Evolutionary conservation across 2,888 invertebrate genomes (phyloP).

Genomic region (Trichopoda pennipes): DNA sequence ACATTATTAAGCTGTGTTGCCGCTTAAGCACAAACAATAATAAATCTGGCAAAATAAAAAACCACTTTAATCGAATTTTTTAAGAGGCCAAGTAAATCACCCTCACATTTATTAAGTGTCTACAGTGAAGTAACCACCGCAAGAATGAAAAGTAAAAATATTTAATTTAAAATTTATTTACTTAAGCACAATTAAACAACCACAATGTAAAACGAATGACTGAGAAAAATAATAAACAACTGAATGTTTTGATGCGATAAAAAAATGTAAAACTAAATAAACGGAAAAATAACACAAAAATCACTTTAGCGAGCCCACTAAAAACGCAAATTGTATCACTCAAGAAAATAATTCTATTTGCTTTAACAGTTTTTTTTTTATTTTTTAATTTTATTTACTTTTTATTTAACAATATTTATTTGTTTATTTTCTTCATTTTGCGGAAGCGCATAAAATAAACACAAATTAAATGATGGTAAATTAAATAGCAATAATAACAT

Average conservation of each 20-base stretch:
- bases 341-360: slow-evolving; percentile 56
- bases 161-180: slow-evolving; percentile 69
- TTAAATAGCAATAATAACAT: slow-evolving; percentile 27
- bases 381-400: slow-evolving; percentile 53
- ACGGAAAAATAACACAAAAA: slow-evolving; percentile 20
- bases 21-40: slow-evolving; percentile 19
- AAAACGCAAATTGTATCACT: slow-evolving; percentile 58
- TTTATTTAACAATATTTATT: slow-evolving; percentile 21
- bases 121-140: slow-evolving; percentile 89
- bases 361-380: slow-evolving; percentile 17
- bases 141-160: slow-evolving; percentile 82
- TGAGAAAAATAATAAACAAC: slow-evolving; percentile 28
- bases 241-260: slow-evolving; percentile 46
- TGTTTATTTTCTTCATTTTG: slow-evolving; percentile 60
- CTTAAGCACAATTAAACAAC: slow-evolving; percentile 66
- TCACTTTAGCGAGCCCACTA: slow-evolving; percentile 41
- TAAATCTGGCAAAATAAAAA: slow-evolving; percentile 11
- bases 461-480: slow-evolving; percentile 60
- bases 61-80: slow-evolving; percentile 44
- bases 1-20: slow-evolving; percentile 33
- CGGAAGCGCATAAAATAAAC: slow-evolving; percentile 63
- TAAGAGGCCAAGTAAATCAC: slow-evolving; percentile 89
- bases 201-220: slow-evolving; percentile 58
- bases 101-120: slow-evolving; percentile 61
- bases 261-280: slow-evolving; percentile 23